phyloP scores from a whole-genome alignment of 37 sponge, comb jelly and placozoan species.

The Theonella swinhoei region DNA sequence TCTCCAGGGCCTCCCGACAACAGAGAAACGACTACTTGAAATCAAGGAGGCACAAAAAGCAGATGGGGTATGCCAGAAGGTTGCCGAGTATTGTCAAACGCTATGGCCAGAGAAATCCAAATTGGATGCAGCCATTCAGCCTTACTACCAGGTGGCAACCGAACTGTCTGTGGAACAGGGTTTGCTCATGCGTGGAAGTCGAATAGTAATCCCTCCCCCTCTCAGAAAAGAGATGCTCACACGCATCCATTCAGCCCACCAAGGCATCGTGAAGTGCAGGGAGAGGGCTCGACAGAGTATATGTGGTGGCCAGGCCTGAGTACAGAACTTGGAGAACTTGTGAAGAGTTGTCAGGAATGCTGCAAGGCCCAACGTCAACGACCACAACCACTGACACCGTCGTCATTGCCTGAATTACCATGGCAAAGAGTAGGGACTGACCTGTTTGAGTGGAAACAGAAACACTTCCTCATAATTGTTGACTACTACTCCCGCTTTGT shows the following conservation, averaged over 20 bases:
- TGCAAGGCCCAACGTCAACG: constrained; percentile 26
- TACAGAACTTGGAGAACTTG: constrained; percentile 26
- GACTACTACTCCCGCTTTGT: constrained; percentile 58
- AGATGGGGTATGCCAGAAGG: too few relatives aligned
- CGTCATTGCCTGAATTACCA: constrained; percentile 51
- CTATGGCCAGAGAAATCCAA: too few relatives aligned
- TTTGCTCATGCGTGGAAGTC: constrained; percentile 30
- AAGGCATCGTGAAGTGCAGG: constrained; percentile 49
- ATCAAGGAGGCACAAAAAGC: too few relatives aligned
- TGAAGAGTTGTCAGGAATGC: constrained; percentile 30
- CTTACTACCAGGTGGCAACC: too few relatives aligned
- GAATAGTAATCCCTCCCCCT: too few relatives aligned
- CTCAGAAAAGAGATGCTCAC: too few relatives aligned
- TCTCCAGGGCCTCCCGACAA: too few relatives aligned
- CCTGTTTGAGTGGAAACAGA: constrained; percentile 41
- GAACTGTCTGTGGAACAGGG: constrained; percentile 41
- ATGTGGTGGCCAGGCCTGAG: constrained; percentile 56
- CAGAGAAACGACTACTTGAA: too few relatives aligned
- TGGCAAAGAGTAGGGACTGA: constrained; percentile 67
- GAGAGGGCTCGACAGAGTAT: constrained; percentile 32
- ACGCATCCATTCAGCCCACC: constrained; percentile 45
- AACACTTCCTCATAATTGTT: constrained; percentile 46
- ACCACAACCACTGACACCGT: constrained; percentile 15
- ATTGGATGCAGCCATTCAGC: too few relatives aligned
- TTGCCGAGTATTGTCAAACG: too few relatives aligned